Conservation (phyloP, 2,888 invertebrate species). For the Campoplex nolae region DNA sequence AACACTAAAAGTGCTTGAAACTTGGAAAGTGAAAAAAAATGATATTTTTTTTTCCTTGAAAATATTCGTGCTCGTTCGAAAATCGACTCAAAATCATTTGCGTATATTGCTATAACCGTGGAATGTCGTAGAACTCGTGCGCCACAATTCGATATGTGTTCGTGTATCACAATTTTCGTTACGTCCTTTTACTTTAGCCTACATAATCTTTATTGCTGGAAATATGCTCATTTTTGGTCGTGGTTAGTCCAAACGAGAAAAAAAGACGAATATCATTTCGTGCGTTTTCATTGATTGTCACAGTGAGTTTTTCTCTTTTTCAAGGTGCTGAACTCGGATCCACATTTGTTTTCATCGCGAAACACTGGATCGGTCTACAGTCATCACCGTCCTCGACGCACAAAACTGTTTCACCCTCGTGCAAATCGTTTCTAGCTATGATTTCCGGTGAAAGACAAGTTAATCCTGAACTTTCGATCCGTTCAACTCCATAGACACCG, state of each 20-base stretch:
- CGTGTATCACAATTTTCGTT: constrained; percentile 1
- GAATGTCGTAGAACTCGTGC: constrained; percentile 35
- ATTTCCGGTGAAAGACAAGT: constrained; percentile 71
- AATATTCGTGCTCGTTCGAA: constrained; percentile 13
- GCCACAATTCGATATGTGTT: constrained; percentile 46
- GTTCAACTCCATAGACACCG: constrained; percentile 49
- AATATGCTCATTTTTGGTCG: not conserved
- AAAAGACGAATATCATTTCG: not conserved
- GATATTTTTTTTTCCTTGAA: not conserved
- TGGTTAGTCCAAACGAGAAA: constrained; percentile 24
- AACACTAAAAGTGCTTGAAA: constrained; percentile 6
- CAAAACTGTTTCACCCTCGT: constrained; percentile 73
- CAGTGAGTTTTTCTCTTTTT: constrained; percentile 1
- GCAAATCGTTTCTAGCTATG: constrained; percentile 71
- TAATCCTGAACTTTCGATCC: constrained; percentile 67
- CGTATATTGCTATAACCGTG: constrained; percentile 26
- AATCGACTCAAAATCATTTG: not conserved
- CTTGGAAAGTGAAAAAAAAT: constrained; percentile 17
- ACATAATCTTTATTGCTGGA: constrained; percentile 9
- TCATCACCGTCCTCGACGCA: constrained; percentile 74
- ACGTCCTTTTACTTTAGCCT: constrained; percentile 10
- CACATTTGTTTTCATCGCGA: constrained; percentile 71
- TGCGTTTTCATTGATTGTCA: constrained; percentile 30
- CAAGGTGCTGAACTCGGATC: constrained; percentile 69
- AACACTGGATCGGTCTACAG: constrained; percentile 74